These are phyloP conservation scores for Anguilla pacifica DNA, from an alignment of 2,797 vertebrate genomes.

Conservation along the genomic window DNA sequence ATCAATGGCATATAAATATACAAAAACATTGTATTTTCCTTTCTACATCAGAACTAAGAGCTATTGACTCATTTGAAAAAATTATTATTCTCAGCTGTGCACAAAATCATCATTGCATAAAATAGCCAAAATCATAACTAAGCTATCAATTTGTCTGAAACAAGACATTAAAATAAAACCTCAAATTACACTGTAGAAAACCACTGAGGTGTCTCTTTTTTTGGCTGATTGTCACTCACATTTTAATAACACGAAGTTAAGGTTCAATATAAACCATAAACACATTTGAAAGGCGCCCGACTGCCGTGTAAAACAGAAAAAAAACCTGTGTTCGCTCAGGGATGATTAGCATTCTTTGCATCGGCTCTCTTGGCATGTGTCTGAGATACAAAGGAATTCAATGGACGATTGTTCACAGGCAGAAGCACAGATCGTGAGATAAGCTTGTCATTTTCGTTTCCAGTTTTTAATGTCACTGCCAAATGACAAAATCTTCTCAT, in stretches of 20 bases:
- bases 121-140: slow-evolving; percentile 43
- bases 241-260: slow-evolving; percentile 36
- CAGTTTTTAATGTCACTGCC: slow-evolving; percentile 57
- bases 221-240: slow-evolving; percentile 49
- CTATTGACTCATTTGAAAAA: background rate
- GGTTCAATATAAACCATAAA: slow-evolving; percentile 36
- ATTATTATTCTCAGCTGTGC: background rate
- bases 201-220: slow-evolving; percentile 31
- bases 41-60: background rate
- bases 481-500: slow-evolving; percentile 48
- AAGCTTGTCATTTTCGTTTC: slow-evolving; percentile 57
- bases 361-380: background rate
- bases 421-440: slow-evolving; percentile 39
- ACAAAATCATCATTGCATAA: background rate
- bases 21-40: background rate
- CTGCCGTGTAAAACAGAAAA: background rate
- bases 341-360: background rate
- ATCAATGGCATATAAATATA: background rate
- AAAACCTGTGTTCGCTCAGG: slow-evolving; percentile 42
- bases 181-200: slow-evolving; percentile 12
- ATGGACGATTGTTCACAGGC: background rate
- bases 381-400: slow-evolving; percentile 20
- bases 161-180: slow-evolving; percentile 20
- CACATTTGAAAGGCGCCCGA: background rate
- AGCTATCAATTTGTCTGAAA: background rate